These are phyloP conservation scores for Sphaerophoria rueppellii DNA, from an alignment of 2,888 invertebrate genomes.

Conservation along the genomic window DNA sequence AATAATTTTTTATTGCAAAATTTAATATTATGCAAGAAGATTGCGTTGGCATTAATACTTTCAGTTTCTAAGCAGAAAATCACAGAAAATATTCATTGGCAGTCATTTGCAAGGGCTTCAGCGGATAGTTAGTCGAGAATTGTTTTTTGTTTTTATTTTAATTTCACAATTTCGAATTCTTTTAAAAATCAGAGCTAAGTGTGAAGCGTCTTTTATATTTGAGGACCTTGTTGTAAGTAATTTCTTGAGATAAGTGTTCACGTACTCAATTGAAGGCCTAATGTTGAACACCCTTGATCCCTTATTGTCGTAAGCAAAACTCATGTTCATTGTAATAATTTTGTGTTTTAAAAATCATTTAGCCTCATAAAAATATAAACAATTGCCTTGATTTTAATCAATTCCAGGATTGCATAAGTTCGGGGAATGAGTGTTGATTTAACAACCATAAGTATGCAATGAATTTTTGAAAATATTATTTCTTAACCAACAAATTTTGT, in stretches of 20 bases:
- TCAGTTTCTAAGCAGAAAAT: neutral
- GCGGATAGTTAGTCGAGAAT: neutral
- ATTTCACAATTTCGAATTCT: neutral
- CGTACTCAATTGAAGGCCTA: no score
- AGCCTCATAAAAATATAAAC: neutral
- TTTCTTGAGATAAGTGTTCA: neutral
- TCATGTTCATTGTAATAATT: neutral
- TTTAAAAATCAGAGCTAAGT: no score
- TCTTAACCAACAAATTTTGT: constrained; percentile 1
- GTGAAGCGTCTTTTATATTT: no score
- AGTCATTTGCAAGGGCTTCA: neutral
- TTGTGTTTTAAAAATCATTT: neutral
- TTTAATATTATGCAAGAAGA: neutral
- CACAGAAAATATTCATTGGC: neutral
- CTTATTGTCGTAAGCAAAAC: no score
- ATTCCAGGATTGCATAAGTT: constrained; percentile 17
- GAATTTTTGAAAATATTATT: neutral
- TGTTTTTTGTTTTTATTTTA: neutral
- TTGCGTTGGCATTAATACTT: neutral
- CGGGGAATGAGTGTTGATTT: constrained; percentile 54
- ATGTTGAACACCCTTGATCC: no score
- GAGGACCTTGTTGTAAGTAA: no score
- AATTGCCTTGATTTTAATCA: neutral
- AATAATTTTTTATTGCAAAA: constrained; percentile 3
- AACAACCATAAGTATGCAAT: constrained; percentile 42